Base-by-base conservation (phyloP, 1,140 invertebrate genomes). In the Ylistrum balloti region DNA sequence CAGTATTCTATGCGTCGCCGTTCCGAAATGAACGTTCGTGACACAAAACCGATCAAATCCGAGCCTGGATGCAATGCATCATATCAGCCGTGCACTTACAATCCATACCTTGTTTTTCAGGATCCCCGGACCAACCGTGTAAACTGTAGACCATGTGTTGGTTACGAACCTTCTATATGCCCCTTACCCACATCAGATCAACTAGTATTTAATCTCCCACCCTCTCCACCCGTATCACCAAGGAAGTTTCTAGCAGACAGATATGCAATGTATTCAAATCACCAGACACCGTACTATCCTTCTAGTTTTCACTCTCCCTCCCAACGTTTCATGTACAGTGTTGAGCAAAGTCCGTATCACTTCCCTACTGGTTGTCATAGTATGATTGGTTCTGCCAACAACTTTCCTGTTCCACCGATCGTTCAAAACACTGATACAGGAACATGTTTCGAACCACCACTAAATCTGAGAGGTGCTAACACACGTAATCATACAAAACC, bases 171-270 rank as follows among this genome's bases (percentile, higher is more conserved):
- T n/a, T 0, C 56, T 33, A 17, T 85, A 17, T 56, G 28, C 32
- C 28, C 33, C 28, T 48, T 7, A 7, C 88, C 33, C 32, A 13
- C n/a, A 28, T 86, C 33, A 11, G 74, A 86, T 11, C 33, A 86
- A 15, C 38, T 86, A 33, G 15, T 56, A 22, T 91, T 90, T 86
- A 56, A 85, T 86, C 90, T 93, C 41, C 93, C 93, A 0, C 93
- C 92, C 1, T 93, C 93, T 0, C 93, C 93, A 33, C 93, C 93
- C n/a, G 89, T 89, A 34, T 92, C 93, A 13, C 93, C 92, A 22
- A 87, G 87, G 22, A 88, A 33, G 56, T 74, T 74, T 11, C 0
- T 28, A 28, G 22, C 56, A 28, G 56, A 74, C 28, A 28, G 56
- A 74, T 74, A 28, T 74, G 56, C 56, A 7, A 74, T 74, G 56